Conservation (phyloP, 2,888 invertebrate genomes). For the Pristionchus maxplancki region DNA sequence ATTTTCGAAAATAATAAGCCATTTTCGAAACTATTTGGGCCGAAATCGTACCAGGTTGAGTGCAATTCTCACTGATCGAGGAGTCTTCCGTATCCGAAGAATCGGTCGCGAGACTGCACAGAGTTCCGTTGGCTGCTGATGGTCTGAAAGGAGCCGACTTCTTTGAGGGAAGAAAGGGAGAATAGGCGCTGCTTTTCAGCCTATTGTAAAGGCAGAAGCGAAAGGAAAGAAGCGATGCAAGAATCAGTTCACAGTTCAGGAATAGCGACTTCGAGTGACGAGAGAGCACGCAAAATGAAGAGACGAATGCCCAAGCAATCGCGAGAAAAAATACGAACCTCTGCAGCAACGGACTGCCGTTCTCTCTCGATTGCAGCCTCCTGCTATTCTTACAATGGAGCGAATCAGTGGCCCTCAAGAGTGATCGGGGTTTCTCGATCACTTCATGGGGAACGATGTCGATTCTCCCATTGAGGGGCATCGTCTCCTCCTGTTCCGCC, state of each 20-base stretch:
- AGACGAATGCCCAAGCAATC: too few species aligned
- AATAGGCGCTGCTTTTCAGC: background rate
- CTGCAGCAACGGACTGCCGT: conserved; percentile 53
- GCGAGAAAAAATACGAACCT: conserved; percentile 48
- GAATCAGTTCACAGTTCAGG: too few species aligned
- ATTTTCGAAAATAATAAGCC: too few species aligned
- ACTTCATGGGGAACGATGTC: background rate
- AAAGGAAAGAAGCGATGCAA: background rate
- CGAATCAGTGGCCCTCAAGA: conserved; percentile 65
- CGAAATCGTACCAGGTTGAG: background rate
- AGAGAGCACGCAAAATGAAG: too few species aligned
- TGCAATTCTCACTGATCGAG: conserved; percentile 48
- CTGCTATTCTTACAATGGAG: conserved; percentile 62
- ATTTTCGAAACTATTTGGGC: too few species aligned
- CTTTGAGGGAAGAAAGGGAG: background rate
- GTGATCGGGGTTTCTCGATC: conserved; percentile 63
- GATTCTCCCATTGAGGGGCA: background rate
- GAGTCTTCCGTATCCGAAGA: conserved; percentile 68
- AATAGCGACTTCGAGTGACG: too few species aligned
- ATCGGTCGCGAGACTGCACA: conserved; percentile 54
- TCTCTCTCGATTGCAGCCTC: conserved; percentile 56
- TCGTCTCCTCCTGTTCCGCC: background rate
- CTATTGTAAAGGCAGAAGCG: background rate
- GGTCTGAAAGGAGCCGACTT: background rate
- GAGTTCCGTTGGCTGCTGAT: background rate